Evolutionary conservation across 2,113 vertebrate genomes (phyloP).

Genomic region (Caranx melampygus): DNA sequence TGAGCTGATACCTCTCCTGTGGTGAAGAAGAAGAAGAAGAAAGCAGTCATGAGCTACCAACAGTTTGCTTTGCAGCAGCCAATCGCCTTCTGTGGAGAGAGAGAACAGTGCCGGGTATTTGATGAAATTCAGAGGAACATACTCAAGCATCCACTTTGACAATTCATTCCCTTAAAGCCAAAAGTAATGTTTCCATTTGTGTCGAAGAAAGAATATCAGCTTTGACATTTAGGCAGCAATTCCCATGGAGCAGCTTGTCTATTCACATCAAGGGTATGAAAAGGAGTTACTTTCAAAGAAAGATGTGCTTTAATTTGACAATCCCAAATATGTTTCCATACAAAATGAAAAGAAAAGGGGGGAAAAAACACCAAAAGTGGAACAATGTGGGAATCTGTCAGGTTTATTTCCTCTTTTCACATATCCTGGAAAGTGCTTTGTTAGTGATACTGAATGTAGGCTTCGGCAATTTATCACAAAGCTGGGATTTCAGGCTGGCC

Average conservation of each 20-base stretch:
- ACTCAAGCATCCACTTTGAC: constrained; percentile 62
- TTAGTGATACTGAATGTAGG: constrained; percentile 3
- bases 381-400: constrained; percentile 37
- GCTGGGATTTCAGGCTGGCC: constrained; percentile 28
- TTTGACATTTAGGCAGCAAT: constrained; percentile 66
- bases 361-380: constrained; percentile 42
- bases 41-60: constrained; percentile 45
- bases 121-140: constrained; percentile 59
- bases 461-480: constrained; percentile 22
- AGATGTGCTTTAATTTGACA: constrained; percentile 65
- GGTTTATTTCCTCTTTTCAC: constrained; percentile 38
- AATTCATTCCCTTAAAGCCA: constrained; percentile 65
- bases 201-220: constrained; percentile 52
- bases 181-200: constrained; percentile 69
- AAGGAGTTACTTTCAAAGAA: constrained; percentile 58
- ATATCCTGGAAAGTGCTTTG: constrained; percentile 29
- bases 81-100: constrained; percentile 40
- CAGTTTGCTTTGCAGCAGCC: constrained; percentile 43
- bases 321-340: constrained; percentile 48
- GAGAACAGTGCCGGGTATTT: constrained; percentile 48
- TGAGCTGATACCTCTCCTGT: constrained; percentile 28
- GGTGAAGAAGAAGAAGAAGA: background rate
- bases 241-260: constrained; percentile 69
- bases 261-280: constrained; percentile 58
- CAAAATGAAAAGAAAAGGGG: background rate